phyloP scores from a whole-genome alignment of 2,888 invertebrate genomes.

The Eurois occulta region DNA sequence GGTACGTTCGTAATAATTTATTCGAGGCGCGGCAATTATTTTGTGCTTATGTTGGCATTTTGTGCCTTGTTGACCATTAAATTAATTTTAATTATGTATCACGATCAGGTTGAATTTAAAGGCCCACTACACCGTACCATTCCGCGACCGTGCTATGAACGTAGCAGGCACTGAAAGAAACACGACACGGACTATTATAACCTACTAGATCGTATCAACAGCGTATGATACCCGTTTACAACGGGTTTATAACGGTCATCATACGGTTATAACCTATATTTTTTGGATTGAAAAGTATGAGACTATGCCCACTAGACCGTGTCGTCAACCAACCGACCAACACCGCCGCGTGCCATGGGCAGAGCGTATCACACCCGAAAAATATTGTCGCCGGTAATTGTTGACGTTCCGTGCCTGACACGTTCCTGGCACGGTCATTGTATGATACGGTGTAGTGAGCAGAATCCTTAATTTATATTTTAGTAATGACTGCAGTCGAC shows the following conservation, averaged over 20 bases:
- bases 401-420: not conserved
- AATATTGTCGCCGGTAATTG: not conserved
- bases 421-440: not conserved
- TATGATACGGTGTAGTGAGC: no score
- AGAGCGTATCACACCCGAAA: not conserved
- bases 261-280: not conserved
- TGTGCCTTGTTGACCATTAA: not conserved
- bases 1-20: slow-evolving; percentile 15
- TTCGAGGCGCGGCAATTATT: slow-evolving; percentile 16
- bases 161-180: not conserved
- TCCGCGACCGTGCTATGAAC: not conserved
- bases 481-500: not conserved
- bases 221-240: not conserved
- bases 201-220: not conserved
- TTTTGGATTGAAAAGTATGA: not conserved
- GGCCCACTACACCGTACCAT: not conserved
- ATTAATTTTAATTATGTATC: not conserved
- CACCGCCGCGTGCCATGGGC: not conserved
- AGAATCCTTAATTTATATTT: not conserved
- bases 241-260: not conserved
- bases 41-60: not conserved
- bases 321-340: not conserved
- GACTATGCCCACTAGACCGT: not conserved
- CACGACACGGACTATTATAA: not conserved
- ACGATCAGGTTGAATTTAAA: not conserved